Conservation (phyloP, 2,113 vertebrate genomes). For the Chelonoidis abingdonii region DNA sequence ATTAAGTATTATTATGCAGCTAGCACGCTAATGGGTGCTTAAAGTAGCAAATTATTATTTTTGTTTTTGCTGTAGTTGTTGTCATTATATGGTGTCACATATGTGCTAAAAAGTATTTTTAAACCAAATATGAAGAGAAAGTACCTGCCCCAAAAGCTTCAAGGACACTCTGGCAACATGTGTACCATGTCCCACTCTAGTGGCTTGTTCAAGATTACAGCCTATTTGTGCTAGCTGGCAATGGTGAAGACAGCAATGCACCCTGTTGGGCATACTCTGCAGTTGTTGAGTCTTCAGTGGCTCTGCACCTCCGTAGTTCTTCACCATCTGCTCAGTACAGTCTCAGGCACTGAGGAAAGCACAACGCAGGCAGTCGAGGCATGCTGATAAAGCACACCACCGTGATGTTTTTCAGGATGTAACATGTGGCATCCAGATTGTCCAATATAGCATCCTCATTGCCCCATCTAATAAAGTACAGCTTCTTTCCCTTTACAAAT, state of each 20-base stretch:
- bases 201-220: not conserved
- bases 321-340: not conserved
- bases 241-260: not conserved
- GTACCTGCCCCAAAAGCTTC: not conserved
- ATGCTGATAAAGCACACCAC: not conserved
- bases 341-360: not conserved
- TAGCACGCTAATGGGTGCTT: not conserved
- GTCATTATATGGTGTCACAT: not conserved
- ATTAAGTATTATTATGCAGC: not conserved
- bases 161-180: not conserved
- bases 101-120: slow-evolving; percentile 8
- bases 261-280: not conserved
- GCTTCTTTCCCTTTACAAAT: not conserved
- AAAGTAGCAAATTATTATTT: not conserved
- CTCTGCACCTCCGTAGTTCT: not conserved
- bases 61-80: not conserved
- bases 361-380: not conserved
- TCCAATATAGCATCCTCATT: not conserved
- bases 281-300: not conserved
- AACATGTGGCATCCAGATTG: not conserved
- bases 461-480: not conserved
- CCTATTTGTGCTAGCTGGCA: not conserved
- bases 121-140: not conserved
- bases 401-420: not conserved
- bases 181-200: not conserved